These are phyloP conservation scores for Rhynchomys soricoides DNA, from an alignment of 2,113 vertebrate species.

Conservation along the genomic window DNA sequence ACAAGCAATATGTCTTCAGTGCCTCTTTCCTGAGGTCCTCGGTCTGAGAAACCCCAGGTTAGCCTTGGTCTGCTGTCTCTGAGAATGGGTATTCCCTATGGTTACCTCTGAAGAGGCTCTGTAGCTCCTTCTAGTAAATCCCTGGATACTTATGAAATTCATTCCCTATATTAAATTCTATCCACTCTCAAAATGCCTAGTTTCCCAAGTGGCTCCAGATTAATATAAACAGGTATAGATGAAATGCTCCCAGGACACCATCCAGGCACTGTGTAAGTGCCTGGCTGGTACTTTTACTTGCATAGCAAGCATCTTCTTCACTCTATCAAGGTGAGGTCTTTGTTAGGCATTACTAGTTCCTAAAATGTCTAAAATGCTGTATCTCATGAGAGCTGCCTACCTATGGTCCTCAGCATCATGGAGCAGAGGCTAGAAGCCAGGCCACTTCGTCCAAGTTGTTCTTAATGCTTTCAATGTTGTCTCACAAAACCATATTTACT, in stretches of 20 bases:
- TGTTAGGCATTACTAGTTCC: background rate
- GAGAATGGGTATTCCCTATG: background rate
- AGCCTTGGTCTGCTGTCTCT: background rate
- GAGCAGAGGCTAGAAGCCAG: background rate
- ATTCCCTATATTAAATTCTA: background rate
- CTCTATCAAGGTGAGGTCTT: background rate
- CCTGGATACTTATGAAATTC: background rate
- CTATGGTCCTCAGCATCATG: background rate
- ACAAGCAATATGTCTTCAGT: accelerated
- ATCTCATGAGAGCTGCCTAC: background rate
- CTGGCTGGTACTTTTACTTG: background rate
- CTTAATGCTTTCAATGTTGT: constrained; percentile 32
- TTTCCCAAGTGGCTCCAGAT: background rate
- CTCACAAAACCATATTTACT: constrained; percentile 47
- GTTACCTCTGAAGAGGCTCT: background rate
- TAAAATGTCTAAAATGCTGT: constrained; percentile 2
- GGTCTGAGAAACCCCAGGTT: accelerated
- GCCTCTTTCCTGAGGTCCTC: background rate
- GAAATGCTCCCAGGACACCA: too few relatives aligned
- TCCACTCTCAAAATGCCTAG: background rate
- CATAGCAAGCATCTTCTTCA: background rate
- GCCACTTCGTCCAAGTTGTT: constrained; percentile 21
- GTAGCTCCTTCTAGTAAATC: background rate
- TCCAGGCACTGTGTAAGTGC: too few relatives aligned
- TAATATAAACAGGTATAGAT: background rate